Conservation (phyloP, 53 echinoderm and acorn worm species). For the Echinarachnius parma region DNA sequence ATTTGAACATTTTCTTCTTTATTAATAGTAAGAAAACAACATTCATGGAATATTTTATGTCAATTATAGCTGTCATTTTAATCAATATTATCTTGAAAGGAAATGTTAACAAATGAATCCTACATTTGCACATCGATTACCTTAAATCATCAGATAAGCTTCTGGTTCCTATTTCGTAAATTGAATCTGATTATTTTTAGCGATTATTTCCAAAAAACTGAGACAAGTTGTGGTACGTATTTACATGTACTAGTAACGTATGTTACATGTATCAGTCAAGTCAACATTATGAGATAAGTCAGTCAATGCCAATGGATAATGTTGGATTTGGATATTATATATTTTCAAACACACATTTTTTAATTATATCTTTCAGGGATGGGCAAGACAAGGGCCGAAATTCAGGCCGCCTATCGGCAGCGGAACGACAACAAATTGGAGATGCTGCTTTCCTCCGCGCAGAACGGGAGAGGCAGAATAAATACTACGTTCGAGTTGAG, state of each 20-base stretch:
- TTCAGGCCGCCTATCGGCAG: slow-evolving; percentile 43
- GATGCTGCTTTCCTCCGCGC: slow-evolving; percentile 34
- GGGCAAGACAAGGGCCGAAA: slow-evolving; percentile 32
- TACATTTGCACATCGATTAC: not conserved
- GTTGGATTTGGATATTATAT: not conserved
- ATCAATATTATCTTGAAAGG: not conserved
- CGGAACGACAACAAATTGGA: slow-evolving; percentile 37
- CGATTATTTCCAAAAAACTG: not conserved
- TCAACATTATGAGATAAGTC: not conserved
- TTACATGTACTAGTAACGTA: slow-evolving; percentile 1
- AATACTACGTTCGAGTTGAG: slow-evolving; percentile 38
- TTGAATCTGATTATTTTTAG: not conserved
- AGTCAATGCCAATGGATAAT: not conserved
- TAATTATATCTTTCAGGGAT: not conserved
- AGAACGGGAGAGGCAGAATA: slow-evolving; percentile 19
- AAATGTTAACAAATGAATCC: not conserved
- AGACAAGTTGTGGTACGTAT: slow-evolving; percentile 9
- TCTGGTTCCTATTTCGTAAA: not conserved
- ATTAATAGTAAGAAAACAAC: too few relatives aligned
- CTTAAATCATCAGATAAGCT: not conserved
- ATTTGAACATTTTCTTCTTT: too few relatives aligned
- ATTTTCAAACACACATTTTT: not conserved
- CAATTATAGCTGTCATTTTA: not conserved
- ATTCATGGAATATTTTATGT: not conserved
- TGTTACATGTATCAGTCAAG: not conserved